These are phyloP conservation scores for Xiphophorus hellerii DNA, from an alignment of 2,113 vertebrate species.

Conservation along the genomic window DNA sequence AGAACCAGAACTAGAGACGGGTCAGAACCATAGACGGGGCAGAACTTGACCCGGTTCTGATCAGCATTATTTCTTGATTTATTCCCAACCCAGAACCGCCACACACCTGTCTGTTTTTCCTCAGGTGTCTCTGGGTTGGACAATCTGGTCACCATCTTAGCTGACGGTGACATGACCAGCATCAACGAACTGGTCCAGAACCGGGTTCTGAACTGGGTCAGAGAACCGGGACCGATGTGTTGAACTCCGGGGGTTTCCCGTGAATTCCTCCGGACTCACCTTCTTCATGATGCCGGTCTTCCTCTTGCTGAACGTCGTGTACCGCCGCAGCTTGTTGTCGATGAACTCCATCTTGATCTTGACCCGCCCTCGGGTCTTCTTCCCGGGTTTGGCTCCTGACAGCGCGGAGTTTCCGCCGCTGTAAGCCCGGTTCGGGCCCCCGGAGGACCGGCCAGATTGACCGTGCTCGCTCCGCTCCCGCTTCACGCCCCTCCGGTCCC, in stretches of 20 bases:
- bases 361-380: constrained; percentile 92
- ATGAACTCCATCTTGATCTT: constrained; percentile 98
- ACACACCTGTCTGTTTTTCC: neutral
- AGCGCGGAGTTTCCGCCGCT: constrained; percentile 72
- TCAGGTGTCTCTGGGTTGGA: neutral
- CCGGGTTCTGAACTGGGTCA: neutral
- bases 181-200: neutral
- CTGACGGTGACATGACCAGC: neutral
- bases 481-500: constrained; percentile 77
- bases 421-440: constrained; percentile 69
- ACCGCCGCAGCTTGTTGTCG: constrained; percentile 90
- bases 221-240: neutral
- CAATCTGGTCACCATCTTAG: too few relatives aligned
- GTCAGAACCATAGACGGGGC: too few relatives aligned
- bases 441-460: constrained; percentile 44
- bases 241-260: neutral
- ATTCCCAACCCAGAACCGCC: too few relatives aligned
- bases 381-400: constrained; percentile 89
- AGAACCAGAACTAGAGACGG: neutral
- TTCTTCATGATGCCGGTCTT: constrained; percentile 96
- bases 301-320: constrained; percentile 96
- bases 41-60: too few relatives aligned
- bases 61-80: too few relatives aligned
- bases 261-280: constrained; percentile 76
- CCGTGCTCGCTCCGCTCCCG: constrained; percentile 79